Evolutionary conservation across 1,140 invertebrate genomes (phyloP), one percentile per base, ranked within the genome.

Genomic region (Papilio aristodemus): DNA sequence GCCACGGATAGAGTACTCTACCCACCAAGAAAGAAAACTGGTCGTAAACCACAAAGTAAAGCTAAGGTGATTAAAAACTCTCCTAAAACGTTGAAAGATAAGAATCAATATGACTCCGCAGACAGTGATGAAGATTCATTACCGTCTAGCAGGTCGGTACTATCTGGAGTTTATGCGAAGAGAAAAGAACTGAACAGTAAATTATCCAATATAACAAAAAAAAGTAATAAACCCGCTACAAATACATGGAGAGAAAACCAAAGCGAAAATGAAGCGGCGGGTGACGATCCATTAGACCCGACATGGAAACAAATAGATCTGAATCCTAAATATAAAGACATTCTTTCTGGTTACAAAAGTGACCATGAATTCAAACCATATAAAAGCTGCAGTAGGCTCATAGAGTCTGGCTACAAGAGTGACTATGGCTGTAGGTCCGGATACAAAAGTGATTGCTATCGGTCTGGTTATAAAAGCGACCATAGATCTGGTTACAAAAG

Each of bases 1-100:
- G 95, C 94, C 0, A 95, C 94, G 0, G 95, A 96, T 74, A 89
- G 95, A 64, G 94, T 95, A 0, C 80, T 96, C 6, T 96, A 96
- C 91, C 95, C 95, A 1, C 95, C 95, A 0, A 94, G 95, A 72
- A 92, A 95, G 71, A 96, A 95, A 90, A 93, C 93, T 37, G 93
- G 94, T 1, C 87, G 94, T 13, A 93, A 93, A 69, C 92, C 93
- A 4, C 80, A 92, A 75, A 89, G 57, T 50, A 91, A 92, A 80
- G 77, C 85, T 25, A 90, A 83, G 76, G 70, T 73, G 57, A 84
- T 83, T 68, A 93, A 93, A 86, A 86, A 86, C 13, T 79, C 91
- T 41, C 88, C 91, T n/a, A 91, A 92, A 80, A 92, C 92, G 32
- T 86, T 92, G 41, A 93, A 93, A 79, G 88, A 92, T 76, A 92